Base-by-base conservation (phyloP, 2,797 vertebrate genomes). In the Poeciliopsis paucimaculata region DNA sequence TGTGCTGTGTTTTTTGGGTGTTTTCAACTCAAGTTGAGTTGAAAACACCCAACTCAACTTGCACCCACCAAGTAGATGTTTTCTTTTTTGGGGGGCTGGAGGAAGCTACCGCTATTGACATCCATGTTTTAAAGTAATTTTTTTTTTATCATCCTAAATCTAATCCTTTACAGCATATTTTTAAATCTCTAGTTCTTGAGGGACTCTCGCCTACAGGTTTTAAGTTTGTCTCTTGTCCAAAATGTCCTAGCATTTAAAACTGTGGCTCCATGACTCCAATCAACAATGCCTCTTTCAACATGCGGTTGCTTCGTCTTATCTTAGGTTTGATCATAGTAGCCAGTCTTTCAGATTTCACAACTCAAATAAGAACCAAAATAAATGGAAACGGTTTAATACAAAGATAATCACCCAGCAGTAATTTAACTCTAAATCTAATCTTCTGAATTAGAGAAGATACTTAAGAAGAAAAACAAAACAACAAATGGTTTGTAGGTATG, bases 1-100 rank as follows among this genome's bases (percentile, higher is more conserved):
- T 75, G 62, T 74, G 78, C 53, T 46, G 78, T 46, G 85, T 85
- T 78, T n/a, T n/a, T n/a, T n/a, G n/a, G n/a, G n/a, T n/a, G n/a
- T n/a, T n/a, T n/a, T n/a, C n/a, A n/a, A n/a, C n/a, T n/a, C n/a
- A n/a, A n/a, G n/a, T n/a, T 60, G 57, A 28, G 12, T 20, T 49
- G 5, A 49, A 49, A 49, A 55, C 53, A 55, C 53, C 8, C 8
- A 55, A 53, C 51, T 13, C 51, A 53, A 53, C 23, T 10, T 53
- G 49, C 2, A 53, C 20, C 49, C 23, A 51, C 20, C 49, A 51
- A 6, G 49, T 20, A 51, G 18, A 51, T 23, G 7, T 23, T 51
- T 51, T 47, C n/a, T n/a, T n/a, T 18, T 46, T 36, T 3, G 34
- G 34, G 34, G 34, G 34, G 34, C n/a, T n/a, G n/a, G n/a, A n/a